phyloP scores from a whole-genome alignment of 2,888 invertebrate species.

The Endomychus coccineus region DNA sequence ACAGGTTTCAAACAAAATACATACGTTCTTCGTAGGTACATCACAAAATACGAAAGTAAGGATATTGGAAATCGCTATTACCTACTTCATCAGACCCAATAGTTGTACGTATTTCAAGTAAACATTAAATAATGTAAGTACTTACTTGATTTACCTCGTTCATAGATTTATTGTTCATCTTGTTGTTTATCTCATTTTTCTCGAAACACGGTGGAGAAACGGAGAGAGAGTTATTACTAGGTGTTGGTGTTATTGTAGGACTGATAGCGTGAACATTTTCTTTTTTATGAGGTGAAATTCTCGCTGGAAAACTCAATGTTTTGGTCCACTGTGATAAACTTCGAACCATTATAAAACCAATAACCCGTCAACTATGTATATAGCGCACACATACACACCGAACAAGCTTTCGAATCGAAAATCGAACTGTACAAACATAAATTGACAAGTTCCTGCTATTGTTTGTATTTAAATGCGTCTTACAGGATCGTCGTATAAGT shows the following conservation, averaged over 20 bases:
- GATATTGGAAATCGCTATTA: not conserved
- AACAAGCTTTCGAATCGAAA: not conserved
- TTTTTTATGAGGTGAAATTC: constrained; percentile 74
- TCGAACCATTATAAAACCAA: constrained; percentile 59
- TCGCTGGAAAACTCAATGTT: constrained; percentile 81
- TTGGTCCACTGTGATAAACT: constrained; percentile 87
- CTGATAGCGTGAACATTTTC: constrained; percentile 63
- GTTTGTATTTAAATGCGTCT: too few relatives aligned
- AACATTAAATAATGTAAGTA: constrained; percentile 11
- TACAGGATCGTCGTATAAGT: not conserved
- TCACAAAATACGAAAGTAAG: not conserved
- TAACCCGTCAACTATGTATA: constrained; percentile 1
- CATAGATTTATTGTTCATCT: constrained; percentile 35
- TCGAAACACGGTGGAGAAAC: constrained; percentile 26
- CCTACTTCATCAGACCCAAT: not conserved
- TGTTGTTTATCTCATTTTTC: constrained; percentile 39
- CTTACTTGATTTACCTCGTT: constrained; percentile 40
- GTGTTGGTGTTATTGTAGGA: constrained; percentile 56
- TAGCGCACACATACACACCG: not conserved
- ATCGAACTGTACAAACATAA: not conserved
- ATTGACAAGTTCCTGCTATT: not conserved
- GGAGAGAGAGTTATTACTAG: constrained; percentile 41
- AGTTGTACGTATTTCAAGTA: not conserved
- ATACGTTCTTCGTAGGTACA: not conserved
- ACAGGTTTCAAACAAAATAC: too few relatives aligned